phyloP scores from a whole-genome alignment of 1,140 invertebrate species.

The Zaprionus tsacasi region DNA sequence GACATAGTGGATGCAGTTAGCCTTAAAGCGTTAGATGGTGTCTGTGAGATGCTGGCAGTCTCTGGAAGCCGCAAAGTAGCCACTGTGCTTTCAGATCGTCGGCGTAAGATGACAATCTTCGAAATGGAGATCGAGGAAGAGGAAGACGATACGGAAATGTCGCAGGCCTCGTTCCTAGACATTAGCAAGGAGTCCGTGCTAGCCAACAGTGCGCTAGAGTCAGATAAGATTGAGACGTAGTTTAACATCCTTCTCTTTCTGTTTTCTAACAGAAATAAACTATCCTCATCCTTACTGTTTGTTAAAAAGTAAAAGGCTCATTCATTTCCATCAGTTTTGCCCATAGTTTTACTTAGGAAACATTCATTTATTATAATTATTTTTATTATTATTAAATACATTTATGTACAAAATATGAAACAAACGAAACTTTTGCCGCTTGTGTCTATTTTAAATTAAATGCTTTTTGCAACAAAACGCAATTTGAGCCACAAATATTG shows the following conservation, averaged over 20 bases:
- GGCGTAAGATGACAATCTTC: slow-evolving; percentile 92
- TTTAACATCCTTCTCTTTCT: background rate
- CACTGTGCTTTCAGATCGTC: slow-evolving; percentile 92
- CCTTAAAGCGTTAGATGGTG: slow-evolving; percentile 89
- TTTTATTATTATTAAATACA: slow-evolving; percentile 41
- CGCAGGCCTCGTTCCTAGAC: slow-evolving; percentile 80
- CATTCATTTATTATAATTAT: slow-evolving; percentile 15
- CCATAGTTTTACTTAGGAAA: slow-evolving; percentile 33
- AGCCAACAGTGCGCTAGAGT: slow-evolving; percentile 34
- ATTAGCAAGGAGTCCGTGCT: slow-evolving; percentile 78
- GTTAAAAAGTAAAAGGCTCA: background rate
- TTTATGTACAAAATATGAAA: slow-evolving; percentile 48
- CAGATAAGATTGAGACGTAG: slow-evolving; percentile 28
- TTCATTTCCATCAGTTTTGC: background rate
- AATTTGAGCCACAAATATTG: slow-evolving; percentile 37
- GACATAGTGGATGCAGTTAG: slow-evolving; percentile 84
- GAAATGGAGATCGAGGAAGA: slow-evolving; percentile 98
- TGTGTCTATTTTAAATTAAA: background rate
- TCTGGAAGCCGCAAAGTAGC: slow-evolving; percentile 95
- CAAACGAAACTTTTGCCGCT: slow-evolving; percentile 13
- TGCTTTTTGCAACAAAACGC: slow-evolving; percentile 27
- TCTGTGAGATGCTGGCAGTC: slow-evolving; percentile 91
- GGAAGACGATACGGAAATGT: slow-evolving; percentile 91
- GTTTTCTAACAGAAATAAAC: background rate
- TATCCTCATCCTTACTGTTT: background rate